phyloP scores from a whole-genome alignment of 2,888 invertebrate species.

The Odontomyia ornata region DNA sequence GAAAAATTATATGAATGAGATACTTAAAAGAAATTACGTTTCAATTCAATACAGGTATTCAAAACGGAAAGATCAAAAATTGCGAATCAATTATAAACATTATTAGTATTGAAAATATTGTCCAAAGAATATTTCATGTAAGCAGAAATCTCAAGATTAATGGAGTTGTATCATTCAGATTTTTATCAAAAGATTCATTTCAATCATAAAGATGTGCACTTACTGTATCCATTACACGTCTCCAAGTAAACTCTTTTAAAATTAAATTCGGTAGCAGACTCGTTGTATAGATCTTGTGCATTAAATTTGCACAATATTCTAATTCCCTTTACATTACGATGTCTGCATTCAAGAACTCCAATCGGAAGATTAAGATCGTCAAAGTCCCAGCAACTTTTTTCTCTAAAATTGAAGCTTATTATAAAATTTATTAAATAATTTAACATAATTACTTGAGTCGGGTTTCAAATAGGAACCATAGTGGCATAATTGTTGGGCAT shows the following conservation, averaged over 20 bases:
- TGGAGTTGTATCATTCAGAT: too few species aligned
- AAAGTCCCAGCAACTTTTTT: constrained; percentile 34
- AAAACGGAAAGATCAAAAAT: too few species aligned
- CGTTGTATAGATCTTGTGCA: neutral
- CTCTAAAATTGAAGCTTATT: constrained; percentile 26
- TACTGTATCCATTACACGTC: constrained; percentile 34
- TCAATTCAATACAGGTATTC: neutral
- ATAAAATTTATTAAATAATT: neutral
- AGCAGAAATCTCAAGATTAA: too few species aligned
- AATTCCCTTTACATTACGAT: constrained; percentile 14
- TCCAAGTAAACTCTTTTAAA: constrained; percentile 34
- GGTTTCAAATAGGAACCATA: constrained; percentile 39
- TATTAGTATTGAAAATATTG: too few species aligned
- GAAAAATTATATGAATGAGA: neutral
- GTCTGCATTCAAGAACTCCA: constrained; percentile 41
- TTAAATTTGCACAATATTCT: constrained; percentile 6
- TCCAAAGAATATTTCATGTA: too few species aligned
- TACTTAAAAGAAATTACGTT: neutral
- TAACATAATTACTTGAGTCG: constrained; percentile 41
- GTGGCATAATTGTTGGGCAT: constrained; percentile 33
- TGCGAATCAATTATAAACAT: too few species aligned
- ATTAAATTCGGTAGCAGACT: constrained; percentile 10
- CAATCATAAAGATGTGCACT: constrained; percentile 12
- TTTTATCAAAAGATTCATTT: too few species aligned
- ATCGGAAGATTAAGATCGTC: constrained; percentile 25